Evolutionary conservation across 1,140 invertebrate species (phyloP), one percentile per base, ranked within the genome.

Genomic region (Dinothrombium tinctorium): DNA sequence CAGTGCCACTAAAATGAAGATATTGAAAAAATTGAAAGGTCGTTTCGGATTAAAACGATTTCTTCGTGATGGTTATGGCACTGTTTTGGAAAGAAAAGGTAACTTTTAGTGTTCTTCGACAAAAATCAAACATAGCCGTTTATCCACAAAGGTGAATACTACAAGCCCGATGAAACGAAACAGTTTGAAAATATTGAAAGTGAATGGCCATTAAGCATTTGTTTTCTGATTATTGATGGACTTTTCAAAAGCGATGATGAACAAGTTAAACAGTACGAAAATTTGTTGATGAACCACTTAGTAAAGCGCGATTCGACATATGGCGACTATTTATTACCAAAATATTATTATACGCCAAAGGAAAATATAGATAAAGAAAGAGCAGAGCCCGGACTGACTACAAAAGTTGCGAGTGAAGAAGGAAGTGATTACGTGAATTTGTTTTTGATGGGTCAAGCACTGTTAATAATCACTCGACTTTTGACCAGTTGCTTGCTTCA

Each of bases 181-280:
- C 74, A 87, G 52, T 99, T 94, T 63, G 86, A 95, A 56, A 76
- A 78, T 17, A 72, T 96, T 31, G 92, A 99, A 63, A 84, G 80
- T 54, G 87, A 98, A 62, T 98, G 92, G 87, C 92, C 92, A 0
- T 56, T 98, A 11, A 95, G 96, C 62, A 90, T 76, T 54, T 73
- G 86, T 19, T 81, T 79, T 55, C 78, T 96, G 73, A 81, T 95
- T 23, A 89, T 96, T 47, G 87, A 95, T 60, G 82, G 58, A 38
- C 50, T 62, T n/a, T 68, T 64, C 46, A 55, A 58, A 32, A 57
- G 74, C 15, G 61, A 87, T 44, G 74, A 78, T n/a, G 76, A 83
- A 33, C 81, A 92, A 65, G 75, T 87, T 14, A 74, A 87, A 46
- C 73, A 87, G 53, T 96, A 90, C 61, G 75, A 84, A 55, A 73